Evolutionary conservation across 2,888 invertebrate species (phyloP).

Genomic region (Aproaerema taeniolella): DNA sequence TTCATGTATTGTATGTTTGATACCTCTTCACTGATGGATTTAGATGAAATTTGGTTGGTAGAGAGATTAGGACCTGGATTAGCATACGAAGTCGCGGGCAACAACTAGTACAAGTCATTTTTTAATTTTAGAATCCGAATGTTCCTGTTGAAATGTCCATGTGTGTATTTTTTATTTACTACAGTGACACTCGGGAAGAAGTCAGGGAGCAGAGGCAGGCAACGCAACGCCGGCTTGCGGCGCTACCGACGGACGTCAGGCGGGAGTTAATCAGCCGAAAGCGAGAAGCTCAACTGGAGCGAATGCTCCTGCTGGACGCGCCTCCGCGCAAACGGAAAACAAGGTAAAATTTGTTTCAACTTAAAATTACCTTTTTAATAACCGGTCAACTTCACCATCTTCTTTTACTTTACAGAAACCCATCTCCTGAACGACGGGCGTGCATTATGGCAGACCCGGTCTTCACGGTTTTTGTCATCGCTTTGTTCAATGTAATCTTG

Average conservation of each 20-base stretch:
- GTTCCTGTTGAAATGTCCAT: no score
- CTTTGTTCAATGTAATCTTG: no score
- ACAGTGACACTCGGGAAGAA: not conserved
- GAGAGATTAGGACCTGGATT: no score
- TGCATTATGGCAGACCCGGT: no score
- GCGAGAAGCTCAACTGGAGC: conserved; percentile 8
- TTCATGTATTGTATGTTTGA: not conserved
- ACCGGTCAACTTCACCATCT: no score
- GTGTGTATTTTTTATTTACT: not conserved
- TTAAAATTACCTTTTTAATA: conserved; percentile 1
- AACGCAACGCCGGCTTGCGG: conserved; percentile 2
- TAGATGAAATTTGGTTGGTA: not conserved
- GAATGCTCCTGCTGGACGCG: conserved; percentile 7
- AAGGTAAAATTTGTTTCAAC: conserved; percentile 1
- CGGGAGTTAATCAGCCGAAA: conserved; percentile 3
- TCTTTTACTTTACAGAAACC: no score
- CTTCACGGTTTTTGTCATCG: no score
- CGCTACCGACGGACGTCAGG: not conserved
- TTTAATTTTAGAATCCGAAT: no score
- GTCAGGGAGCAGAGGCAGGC: not conserved
- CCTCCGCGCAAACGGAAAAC: conserved; percentile 7
- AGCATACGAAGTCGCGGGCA: no score
- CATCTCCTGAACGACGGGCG: no score
- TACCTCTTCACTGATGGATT: not conserved
- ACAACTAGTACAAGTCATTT: no score